Percentiles rank a stretch among this genome's conserved stretches.
Evolutionary conservation across 2,797 vertebrate species (phyloP).

Genomic region (Fistularia commersonii): DNA sequence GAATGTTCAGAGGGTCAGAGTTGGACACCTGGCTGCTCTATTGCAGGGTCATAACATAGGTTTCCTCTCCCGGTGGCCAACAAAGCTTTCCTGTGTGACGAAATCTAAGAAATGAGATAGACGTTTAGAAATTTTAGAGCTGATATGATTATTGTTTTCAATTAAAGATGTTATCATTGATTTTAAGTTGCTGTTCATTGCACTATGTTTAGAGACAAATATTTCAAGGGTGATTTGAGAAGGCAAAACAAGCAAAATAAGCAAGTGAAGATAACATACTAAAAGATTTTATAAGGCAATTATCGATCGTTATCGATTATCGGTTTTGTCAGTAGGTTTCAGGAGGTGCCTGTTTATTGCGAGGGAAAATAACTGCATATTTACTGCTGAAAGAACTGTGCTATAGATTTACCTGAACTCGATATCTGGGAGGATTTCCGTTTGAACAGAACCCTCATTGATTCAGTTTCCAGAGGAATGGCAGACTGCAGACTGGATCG

Average conservation of each 20-base stretch:
- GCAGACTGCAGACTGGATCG: conserved; percentile 37
- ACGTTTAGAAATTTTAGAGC: too few relatives aligned
- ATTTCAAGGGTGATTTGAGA: too few relatives aligned
- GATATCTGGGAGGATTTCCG: conserved; percentile 55
- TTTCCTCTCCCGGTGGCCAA: not conserved
- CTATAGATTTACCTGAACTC: conserved; percentile 40
- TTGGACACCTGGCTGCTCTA: conserved; percentile 40
- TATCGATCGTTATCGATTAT: too few relatives aligned
- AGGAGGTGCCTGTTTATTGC: conserved; percentile 9
- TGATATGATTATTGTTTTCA: too few relatives aligned
- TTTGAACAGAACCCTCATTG: conserved; percentile 71
- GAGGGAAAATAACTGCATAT: conserved; percentile 23
- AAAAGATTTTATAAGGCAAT: too few relatives aligned
- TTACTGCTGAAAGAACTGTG: conserved; percentile 33
- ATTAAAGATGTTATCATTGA: too few relatives aligned
- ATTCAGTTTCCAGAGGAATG: conserved; percentile 60
- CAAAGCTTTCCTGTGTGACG: too few relatives aligned
- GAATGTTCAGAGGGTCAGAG: conserved; percentile 30
- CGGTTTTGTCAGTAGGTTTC: not conserved
- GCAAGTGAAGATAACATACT: too few relatives aligned
- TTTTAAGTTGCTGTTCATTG: too few relatives aligned
- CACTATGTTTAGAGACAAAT: too few relatives aligned
- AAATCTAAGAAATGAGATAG: too few relatives aligned
- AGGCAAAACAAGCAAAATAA: too few relatives aligned
- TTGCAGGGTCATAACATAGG: conserved; percentile 27